Percentiles rank a stretch among this genome's conserved stretches.
phyloP scores from a whole-genome alignment of 2,888 invertebrate species.

The Ochropleura plecta region DNA sequence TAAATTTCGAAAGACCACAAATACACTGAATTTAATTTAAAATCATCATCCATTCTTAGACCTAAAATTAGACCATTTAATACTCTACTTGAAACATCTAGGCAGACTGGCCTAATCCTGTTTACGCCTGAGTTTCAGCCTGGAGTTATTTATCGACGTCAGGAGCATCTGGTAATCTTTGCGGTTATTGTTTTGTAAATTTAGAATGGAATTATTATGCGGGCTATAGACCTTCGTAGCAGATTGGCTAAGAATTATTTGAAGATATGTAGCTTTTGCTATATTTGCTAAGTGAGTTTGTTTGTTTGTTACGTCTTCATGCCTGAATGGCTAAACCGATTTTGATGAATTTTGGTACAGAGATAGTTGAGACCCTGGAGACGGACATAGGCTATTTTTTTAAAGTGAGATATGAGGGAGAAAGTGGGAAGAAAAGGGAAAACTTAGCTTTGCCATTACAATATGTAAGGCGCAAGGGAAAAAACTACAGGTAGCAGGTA shows the following conservation, averaged over 20 bases:
- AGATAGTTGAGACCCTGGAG: no score
- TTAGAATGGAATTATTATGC: constrained; percentile 18
- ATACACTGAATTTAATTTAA: neutral
- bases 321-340: no score
- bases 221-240: neutral
- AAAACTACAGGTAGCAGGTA: no score
- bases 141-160: constrained; percentile 38
- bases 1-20: neutral
- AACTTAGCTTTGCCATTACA: no score
- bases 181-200: constrained; percentile 24
- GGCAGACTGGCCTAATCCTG: constrained; percentile 22
- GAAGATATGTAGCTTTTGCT: no score
- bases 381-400: no score
- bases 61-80: constrained; percentile 35
- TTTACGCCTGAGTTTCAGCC: constrained; percentile 33
- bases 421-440: no score
- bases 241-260: neutral
- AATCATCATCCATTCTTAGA: neutral
- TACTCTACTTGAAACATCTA: constrained; percentile 49
- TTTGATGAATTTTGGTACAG: no score
- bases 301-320: no score
- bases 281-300: no score
- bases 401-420: no score
- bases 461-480: no score
- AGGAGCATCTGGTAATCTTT: constrained; percentile 37